A percentile compares a stretch with the other conserved stretches of the same genome.
These are phyloP conservation scores for Serranus cabrilla DNA, from an alignment of 2,797 vertebrate species.

Conservation along the genomic window DNA sequence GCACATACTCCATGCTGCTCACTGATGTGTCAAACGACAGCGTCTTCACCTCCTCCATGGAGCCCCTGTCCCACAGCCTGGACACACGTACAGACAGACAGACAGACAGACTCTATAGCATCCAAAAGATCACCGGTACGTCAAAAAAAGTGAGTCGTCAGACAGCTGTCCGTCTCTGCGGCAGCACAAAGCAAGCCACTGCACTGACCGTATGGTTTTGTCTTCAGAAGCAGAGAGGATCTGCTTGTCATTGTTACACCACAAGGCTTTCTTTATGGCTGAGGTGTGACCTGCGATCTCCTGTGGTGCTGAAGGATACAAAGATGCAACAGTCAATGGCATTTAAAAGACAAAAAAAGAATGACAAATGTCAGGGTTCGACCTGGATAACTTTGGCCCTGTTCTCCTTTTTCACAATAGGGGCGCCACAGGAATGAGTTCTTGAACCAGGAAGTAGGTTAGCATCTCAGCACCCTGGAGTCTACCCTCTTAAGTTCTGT, in stretches of 20 bases:
- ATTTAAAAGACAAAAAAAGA: neutral
- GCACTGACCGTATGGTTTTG: conserved; percentile 94
- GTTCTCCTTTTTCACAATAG: neutral
- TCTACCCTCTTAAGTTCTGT: no score
- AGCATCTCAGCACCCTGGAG: no score
- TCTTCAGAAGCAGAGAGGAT: conserved; percentile 96
- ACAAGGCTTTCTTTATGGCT: conserved; percentile 96
- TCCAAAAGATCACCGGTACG: neutral
- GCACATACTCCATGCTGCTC: conserved; percentile 97
- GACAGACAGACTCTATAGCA: neutral
- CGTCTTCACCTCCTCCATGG: conserved; percentile 91
- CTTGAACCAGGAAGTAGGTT: no score
- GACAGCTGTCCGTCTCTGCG: neutral
- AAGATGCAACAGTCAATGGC: neutral
- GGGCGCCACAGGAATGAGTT: no score
- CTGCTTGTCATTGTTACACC: conserved; percentile 95
- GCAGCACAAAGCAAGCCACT: neutral
- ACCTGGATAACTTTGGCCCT: neutral
- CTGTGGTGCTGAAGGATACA: conserved; percentile 87
- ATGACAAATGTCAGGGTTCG: neutral
- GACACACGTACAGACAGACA: conserved; percentile 6
- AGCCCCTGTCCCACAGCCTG: conserved; percentile 94
- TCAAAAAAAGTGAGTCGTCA: neutral
- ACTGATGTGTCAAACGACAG: conserved; percentile 93
- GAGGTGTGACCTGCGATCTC: conserved; percentile 95